phyloP scores from a whole-genome alignment of 2,888 invertebrate genomes.

The Smittia sp. region DNA sequence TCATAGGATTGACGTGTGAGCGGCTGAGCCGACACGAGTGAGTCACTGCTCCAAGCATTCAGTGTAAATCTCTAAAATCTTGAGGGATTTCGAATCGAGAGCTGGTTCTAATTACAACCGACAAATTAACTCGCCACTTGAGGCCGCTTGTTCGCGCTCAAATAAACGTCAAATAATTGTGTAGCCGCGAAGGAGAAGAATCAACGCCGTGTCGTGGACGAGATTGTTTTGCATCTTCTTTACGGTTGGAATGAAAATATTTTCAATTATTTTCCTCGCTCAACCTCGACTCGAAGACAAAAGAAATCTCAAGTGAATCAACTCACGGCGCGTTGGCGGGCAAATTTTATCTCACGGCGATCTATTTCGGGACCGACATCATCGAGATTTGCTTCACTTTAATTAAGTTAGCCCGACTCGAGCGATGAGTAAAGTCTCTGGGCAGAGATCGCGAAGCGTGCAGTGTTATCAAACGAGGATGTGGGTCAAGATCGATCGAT shows the following conservation, averaged over 20 bases:
- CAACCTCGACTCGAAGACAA: constrained; percentile 9
- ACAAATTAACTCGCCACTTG: background rate
- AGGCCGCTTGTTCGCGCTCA: constrained; percentile 27
- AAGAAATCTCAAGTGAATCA: constrained; percentile 15
- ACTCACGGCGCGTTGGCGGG: background rate
- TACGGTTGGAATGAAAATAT: constrained; percentile 34
- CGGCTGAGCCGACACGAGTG: no score
- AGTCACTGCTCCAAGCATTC: no score
- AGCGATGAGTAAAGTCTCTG: no score
- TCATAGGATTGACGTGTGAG: no score
- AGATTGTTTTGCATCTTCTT: constrained; percentile 28
- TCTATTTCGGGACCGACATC: background rate
- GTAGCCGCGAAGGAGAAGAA: background rate
- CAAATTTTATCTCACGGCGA: background rate
- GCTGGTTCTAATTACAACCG: background rate
- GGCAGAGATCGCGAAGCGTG: no score
- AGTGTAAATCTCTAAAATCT: no score
- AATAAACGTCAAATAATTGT: constrained; percentile 26
- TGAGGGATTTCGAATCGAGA: background rate
- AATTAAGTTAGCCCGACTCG: background rate
- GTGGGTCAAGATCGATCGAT: background rate
- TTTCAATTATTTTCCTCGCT: constrained; percentile 20
- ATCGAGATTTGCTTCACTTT: background rate
- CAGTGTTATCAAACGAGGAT: background rate
- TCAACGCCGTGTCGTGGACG: background rate